Evolutionary conservation across 2,888 invertebrate species (phyloP), one percentile per base, ranked within the genome.

Genomic region (Helicoverpa assulta): DNA sequence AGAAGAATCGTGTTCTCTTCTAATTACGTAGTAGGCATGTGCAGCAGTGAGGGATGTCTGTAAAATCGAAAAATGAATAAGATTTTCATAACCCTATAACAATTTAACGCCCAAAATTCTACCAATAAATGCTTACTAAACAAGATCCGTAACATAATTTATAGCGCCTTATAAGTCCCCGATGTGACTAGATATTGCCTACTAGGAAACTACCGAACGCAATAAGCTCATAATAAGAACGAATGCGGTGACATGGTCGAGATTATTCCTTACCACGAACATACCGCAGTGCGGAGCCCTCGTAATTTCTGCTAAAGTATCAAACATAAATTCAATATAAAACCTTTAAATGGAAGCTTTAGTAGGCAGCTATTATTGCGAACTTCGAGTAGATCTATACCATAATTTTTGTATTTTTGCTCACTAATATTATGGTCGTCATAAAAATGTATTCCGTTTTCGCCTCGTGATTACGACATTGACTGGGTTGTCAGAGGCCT

Each of bases 261-360:
- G 91, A 93, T 92, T 91, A 93, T 90, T 87, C 86, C 82, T 85
- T 85, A 61, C 86, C 81, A 82, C 82, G 82, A 85, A 89, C 83
- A 78, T 88, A 88, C 92, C 93, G 93, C 93, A 92, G 73, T 93
- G 93, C 92, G 91, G 92, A 82, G 81, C 79, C 83, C 81, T 85
- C 86, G 88, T 90, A 89, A 90, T 91, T 92, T 86, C 83, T 85
- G 82, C 87, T 84, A 81, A 90, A 92, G 88, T 88, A 90, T 89
- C 88, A 88, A 86, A 85, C 86, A 90, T 92, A 90, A 90, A 90
- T 89, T 86, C 85, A 84, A 88, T 88, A 89, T 90, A 90, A 89
- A 82, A 89, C 86, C 85, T 88, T 87, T 86, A 87, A 89, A 88
- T 86, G 85, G 82, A 77, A 80, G 52, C 85, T 81, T 76, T 76